Evolutionary conservation across 64 coral and sea anemone species (phyloP).

Genomic region (Stichodactyla mertensii): DNA sequence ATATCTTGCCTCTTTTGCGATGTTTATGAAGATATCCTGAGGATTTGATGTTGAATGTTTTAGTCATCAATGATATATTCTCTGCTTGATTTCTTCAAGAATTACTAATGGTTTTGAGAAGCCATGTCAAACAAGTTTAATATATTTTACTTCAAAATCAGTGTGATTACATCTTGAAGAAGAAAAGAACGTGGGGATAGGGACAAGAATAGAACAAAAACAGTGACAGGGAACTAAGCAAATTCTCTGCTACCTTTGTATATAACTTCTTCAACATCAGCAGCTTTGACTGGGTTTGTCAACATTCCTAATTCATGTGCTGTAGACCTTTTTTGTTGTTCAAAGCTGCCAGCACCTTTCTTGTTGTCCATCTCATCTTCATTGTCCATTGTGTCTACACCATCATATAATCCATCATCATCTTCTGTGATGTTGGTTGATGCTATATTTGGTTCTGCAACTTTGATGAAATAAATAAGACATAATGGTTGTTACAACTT

Average conservation of each 20-base stretch:
- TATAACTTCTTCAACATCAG: constrained; percentile 33
- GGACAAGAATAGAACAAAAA: no score
- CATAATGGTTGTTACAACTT: no score
- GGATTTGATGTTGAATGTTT: not conserved
- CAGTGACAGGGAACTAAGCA: not conserved
- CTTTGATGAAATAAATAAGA: not conserved
- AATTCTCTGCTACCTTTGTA: not conserved
- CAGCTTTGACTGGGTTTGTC: constrained; percentile 21
- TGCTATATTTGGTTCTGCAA: not conserved
- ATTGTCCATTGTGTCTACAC: not conserved
- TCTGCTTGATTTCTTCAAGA: not conserved
- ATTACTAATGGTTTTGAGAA: no score
- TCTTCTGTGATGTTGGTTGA: not conserved
- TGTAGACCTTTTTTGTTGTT: not conserved
- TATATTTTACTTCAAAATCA: no score
- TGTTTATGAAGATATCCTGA: constrained; percentile 61
- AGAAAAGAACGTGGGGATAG: no score
- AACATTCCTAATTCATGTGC: constrained; percentile 16
- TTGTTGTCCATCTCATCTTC: not conserved
- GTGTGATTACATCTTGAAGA: no score
- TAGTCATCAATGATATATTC: not conserved
- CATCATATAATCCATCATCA: constrained; percentile 20
- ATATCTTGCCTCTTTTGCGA: constrained; percentile 63
- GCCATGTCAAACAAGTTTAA: no score
- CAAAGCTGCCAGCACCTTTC: not conserved